Percentiles rank a stretch among this genome's conserved stretches.
Conservation (phyloP, 2,797 vertebrate genomes). For the Cygnus olor region DNA sequence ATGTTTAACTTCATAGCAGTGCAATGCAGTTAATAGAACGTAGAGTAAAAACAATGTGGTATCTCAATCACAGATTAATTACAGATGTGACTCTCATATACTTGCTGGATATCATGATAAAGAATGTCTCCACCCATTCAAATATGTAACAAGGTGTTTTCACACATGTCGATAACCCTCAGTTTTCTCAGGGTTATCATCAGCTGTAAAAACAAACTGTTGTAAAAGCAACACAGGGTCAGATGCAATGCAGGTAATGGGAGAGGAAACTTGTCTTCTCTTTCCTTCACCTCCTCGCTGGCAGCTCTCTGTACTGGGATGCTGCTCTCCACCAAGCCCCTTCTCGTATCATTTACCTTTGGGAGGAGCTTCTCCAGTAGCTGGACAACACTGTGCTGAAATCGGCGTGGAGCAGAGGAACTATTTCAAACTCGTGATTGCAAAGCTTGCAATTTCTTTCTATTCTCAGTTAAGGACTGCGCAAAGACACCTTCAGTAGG, state of each 20-base stretch:
- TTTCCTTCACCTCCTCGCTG: background rate
- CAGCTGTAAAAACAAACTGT: background rate
- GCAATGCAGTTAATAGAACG: background rate
- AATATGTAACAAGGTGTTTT: background rate
- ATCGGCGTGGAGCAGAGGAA: background rate
- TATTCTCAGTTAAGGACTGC: background rate
- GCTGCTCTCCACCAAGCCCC: background rate
- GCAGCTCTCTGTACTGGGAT: background rate
- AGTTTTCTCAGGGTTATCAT: background rate
- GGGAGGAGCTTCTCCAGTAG: background rate
- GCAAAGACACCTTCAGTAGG: background rate
- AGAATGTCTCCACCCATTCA: background rate
- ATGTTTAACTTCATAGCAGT: background rate
- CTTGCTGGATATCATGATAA: background rate
- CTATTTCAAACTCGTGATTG: rapidly evolving
- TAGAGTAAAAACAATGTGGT: background rate
- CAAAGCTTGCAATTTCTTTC: background rate
- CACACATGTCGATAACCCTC: background rate
- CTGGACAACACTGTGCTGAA: background rate
- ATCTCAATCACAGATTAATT: background rate
- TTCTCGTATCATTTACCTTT: background rate
- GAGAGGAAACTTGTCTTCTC: background rate
- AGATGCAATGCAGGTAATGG: background rate
- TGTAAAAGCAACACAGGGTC: background rate
- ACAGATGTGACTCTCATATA: background rate